Conservation (phyloP, 2,113 vertebrate species). For the Plecotus auritus region DNA sequence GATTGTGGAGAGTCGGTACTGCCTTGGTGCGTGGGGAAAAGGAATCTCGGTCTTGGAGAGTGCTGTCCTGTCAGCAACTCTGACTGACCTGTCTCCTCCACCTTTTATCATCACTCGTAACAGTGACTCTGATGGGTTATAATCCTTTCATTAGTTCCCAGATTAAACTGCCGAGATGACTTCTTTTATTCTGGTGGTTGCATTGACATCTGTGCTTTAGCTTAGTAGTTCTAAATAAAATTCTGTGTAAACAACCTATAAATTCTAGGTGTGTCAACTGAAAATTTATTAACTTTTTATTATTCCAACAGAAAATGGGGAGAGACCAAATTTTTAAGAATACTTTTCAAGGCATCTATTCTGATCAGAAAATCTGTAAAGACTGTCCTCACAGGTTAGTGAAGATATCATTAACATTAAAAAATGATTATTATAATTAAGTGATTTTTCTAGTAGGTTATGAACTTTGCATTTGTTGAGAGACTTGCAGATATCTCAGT, state of each 20-base stretch:
- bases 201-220: neutral
- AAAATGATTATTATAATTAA: neutral
- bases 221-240: neutral
- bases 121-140: neutral
- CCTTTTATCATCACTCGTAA: neutral
- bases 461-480: conserved; percentile 14
- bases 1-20: neutral
- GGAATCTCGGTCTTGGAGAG: accelerated
- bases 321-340: conserved; percentile 99
- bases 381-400: conserved; percentile 97
- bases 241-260: neutral
- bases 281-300: conserved; percentile 50
- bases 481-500: neutral
- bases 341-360: conserved; percentile 99
- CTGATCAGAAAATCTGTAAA: conserved; percentile 99
- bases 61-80: too few species aligned
- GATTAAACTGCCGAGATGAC: neutral
- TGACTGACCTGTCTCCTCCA: neutral
- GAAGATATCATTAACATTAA: neutral
- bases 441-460: neutral
- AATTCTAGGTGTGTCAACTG: neutral
- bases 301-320: conserved; percentile 93
- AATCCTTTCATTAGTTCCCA: neutral
- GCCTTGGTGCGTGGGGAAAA: neutral
- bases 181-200: neutral